Percentiles rank a stretch among this genome's conserved stretches.
These are phyloP conservation scores for Euura saliciscinereae DNA, from an alignment of 1,140 invertebrate genomes.

Conservation along the genomic window DNA sequence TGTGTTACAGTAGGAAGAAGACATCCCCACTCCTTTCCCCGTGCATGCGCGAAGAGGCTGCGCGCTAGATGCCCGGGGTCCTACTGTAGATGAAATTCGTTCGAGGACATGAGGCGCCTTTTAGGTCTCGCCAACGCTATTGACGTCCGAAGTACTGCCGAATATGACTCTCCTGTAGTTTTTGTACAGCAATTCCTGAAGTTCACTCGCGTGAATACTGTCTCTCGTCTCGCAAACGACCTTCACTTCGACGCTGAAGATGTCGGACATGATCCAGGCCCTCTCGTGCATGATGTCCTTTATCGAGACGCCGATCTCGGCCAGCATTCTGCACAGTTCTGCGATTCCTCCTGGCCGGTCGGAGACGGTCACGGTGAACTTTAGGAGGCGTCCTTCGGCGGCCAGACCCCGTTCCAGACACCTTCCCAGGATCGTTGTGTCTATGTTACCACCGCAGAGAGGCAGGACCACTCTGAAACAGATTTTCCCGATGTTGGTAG, in stretches of 20 bases:
- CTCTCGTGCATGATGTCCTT: slow-evolving; percentile 95
- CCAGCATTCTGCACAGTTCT: slow-evolving; percentile 80
- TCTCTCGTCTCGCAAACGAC: slow-evolving; percentile 87
- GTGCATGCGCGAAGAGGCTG: too few relatives aligned
- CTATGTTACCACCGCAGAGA: slow-evolving; percentile 92
- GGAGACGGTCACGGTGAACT: slow-evolving; percentile 85
- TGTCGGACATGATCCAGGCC: slow-evolving; percentile 88
- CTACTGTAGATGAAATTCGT: too few relatives aligned
- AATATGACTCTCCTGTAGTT: slow-evolving; percentile 64
- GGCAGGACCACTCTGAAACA: slow-evolving; percentile 77
- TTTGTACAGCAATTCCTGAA: slow-evolving; percentile 66
- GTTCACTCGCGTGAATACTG: slow-evolving; percentile 72
- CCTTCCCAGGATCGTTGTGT: slow-evolving; percentile 87
- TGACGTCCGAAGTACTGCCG: slow-evolving; percentile 12
- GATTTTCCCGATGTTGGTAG: slow-evolving; percentile 2
- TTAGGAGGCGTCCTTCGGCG: slow-evolving; percentile 84
- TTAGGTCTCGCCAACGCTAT: not conserved
- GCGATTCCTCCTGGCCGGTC: slow-evolving; percentile 88
- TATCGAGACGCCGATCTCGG: slow-evolving; percentile 83
- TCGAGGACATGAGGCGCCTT: too few relatives aligned
- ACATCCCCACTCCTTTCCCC: too few relatives aligned
- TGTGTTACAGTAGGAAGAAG: too few relatives aligned
- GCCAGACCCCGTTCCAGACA: slow-evolving; percentile 89
- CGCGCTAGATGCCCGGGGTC: too few relatives aligned
- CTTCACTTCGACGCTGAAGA: slow-evolving; percentile 84